phyloP scores from a whole-genome alignment of 2,797 vertebrate genomes.

The Nothura maculosa region DNA sequence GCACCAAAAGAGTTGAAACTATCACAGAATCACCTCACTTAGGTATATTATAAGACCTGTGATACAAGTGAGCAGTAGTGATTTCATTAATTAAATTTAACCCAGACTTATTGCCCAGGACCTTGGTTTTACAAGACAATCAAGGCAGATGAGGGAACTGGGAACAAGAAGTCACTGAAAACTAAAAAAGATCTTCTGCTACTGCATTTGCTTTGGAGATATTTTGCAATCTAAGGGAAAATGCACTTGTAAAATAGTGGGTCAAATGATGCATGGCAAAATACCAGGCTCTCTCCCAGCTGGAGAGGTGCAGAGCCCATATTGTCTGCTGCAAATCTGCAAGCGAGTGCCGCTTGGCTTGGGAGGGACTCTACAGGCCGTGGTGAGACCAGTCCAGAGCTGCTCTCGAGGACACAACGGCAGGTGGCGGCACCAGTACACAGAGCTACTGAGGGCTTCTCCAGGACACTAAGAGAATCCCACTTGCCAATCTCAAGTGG shows the following conservation, averaged over 20 bases:
- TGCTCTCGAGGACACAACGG: slow-evolving; percentile 3
- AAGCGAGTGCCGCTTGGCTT: not conserved
- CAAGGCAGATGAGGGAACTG: not conserved
- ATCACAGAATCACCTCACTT: accelerated
- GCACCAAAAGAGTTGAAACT: not conserved
- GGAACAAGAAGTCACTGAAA: accelerated
- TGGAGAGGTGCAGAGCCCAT: not conserved
- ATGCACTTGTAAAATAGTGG: accelerated
- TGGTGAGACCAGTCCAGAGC: not conserved
- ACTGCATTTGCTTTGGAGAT: accelerated
- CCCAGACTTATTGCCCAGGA: not conserved
- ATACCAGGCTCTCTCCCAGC: accelerated
- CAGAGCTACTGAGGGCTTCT: not conserved
- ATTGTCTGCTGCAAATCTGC: not conserved
- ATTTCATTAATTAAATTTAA: not conserved
- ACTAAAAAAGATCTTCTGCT: not conserved
- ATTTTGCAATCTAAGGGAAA: not conserved
- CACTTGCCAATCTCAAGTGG: slow-evolving; percentile 51
- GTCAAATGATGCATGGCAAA: accelerated
- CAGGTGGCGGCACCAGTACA: slow-evolving; percentile 16
- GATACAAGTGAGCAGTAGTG: accelerated
- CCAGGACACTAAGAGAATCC: not conserved
- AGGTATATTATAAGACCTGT: not conserved
- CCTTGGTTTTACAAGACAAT: accelerated
- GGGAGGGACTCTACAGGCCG: not conserved